Evolutionary conservation across 2,113 vertebrate species (phyloP), one percentile per base, ranked within the genome.

Genomic region (Choloepus hoffmanni): DNA sequence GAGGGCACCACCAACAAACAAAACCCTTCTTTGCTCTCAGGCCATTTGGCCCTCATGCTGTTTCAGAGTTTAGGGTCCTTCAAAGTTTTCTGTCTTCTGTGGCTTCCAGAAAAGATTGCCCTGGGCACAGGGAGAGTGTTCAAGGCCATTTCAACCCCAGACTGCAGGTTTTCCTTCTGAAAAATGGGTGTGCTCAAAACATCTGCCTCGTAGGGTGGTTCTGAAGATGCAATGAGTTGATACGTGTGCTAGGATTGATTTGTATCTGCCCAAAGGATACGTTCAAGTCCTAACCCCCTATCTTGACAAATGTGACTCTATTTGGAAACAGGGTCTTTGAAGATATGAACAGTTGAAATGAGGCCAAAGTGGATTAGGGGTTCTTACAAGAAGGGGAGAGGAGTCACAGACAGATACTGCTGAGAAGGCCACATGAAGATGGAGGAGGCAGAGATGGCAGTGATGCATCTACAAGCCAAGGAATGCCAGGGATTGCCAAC

Each of bases 61-160:
- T 74, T 74, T 79, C 58, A 50, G 40, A 92, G 40, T n/a, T 12
- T 21, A 87, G 28, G 24, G 33, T 33, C 4, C 43, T 16, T 50
- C 43, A 6, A 0, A 0, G 5, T 55, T 74, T 50, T 90, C 55
- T 67, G 74, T 58, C 85, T 30, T 74, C 18, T 24, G 9, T 43
- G 85, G 53, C 67, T 93, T 73, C 78, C 50, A 89, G 95, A 70
- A 86, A 28, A 93, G 23, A 68, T 36, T 55, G 26, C 62, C 87
- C 45, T 13, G 55, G 62, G 28, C 62, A 74, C 26, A 87, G 58
- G 74, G 24, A 26, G 43, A 88, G 26, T 26, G 26, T 9, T 40
- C 33, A 30, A 50, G 48, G 43, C 40, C 60, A 9, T 58, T 26
- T 53, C 40, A 40, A 40, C 73, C 23, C 3, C 23, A 55, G 58